phyloP scores from a whole-genome alignment of 2,888 invertebrate species.

The Lepidochrysops patricia region DNA sequence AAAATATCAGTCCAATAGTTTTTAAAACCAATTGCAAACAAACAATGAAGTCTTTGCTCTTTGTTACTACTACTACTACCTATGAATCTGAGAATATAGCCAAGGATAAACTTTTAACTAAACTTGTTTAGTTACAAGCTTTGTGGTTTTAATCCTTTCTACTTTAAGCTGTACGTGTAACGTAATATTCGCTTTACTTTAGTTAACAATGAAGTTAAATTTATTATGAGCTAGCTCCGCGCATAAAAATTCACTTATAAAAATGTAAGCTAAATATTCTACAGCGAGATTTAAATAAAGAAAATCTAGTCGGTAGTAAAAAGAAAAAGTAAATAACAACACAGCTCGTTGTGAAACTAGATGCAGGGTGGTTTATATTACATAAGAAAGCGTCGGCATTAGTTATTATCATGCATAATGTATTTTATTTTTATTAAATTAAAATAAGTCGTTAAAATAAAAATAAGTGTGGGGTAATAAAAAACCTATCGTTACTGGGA shows the following conservation, averaged over 20 bases:
- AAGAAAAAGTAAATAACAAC: neutral
- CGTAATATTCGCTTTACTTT: neutral
- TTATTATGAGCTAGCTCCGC: neutral
- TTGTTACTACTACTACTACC: too few species aligned
- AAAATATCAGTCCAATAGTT: too few species aligned
- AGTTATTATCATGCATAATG: neutral
- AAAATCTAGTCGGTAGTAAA: neutral
- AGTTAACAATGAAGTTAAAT: neutral
- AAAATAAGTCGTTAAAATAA: too few species aligned
- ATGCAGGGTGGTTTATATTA: neutral
- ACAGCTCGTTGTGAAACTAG: neutral
- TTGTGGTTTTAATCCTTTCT: neutral
- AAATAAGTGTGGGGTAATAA: too few species aligned
- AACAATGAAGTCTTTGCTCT: too few species aligned
- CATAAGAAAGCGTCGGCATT: neutral
- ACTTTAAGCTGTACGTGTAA: neutral
- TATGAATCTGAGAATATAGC: too few species aligned
- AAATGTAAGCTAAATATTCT: neutral
- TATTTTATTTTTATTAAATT: too few species aligned
- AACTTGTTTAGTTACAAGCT: neutral
- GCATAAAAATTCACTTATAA: constrained; percentile 2
- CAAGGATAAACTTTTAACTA: neutral
- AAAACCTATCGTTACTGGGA: too few species aligned
- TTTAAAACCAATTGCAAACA: too few species aligned
- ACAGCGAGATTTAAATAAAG: constrained; percentile 1